Evolutionary conservation across 1,140 invertebrate species (phyloP).

Genomic region (Hetaerina americana): DNA sequence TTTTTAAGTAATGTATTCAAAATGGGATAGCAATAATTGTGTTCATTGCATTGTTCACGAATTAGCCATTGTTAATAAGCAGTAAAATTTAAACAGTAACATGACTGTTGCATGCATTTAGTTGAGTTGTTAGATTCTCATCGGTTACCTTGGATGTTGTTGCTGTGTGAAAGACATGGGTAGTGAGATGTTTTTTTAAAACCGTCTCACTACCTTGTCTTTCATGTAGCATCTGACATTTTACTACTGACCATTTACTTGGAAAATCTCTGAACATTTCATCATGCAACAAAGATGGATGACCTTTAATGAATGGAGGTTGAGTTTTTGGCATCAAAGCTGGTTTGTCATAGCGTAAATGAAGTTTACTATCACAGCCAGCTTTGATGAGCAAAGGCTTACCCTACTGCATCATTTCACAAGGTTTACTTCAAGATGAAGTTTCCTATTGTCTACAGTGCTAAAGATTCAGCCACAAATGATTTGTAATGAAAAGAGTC

Average conservation of each 20-base stretch:
- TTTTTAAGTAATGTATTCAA: no score
- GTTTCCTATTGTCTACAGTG: no score
- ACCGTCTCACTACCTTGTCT: constrained; percentile 87
- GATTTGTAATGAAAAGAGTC: no score
- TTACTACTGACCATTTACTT: not conserved
- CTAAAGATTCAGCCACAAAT: no score
- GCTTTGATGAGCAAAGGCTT: constrained; percentile 62
- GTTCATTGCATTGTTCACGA: no score
- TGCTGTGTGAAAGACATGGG: constrained; percentile 77
- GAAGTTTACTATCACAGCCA: constrained; percentile 58
- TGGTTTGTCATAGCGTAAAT: constrained; percentile 55
- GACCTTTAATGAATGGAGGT: constrained; percentile 16
- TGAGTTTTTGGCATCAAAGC: constrained; percentile 51
- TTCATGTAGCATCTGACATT: constrained; percentile 49
- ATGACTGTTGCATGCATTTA: no score
- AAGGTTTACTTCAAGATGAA: no score
- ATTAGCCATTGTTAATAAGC: no score
- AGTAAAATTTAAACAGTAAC: no score
- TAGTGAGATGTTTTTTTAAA: constrained; percentile 70
- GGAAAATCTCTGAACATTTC: constrained; percentile 1
- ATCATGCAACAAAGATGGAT: constrained; percentile 8
- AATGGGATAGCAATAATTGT: no score
- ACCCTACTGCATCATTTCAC: constrained; percentile 22
- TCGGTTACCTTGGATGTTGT: not conserved
- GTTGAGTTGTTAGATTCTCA: constrained; percentile 1